These are phyloP conservation scores for Clanis bilineata DNA, from an alignment of 2,888 invertebrate species.

Conservation along the genomic window DNA sequence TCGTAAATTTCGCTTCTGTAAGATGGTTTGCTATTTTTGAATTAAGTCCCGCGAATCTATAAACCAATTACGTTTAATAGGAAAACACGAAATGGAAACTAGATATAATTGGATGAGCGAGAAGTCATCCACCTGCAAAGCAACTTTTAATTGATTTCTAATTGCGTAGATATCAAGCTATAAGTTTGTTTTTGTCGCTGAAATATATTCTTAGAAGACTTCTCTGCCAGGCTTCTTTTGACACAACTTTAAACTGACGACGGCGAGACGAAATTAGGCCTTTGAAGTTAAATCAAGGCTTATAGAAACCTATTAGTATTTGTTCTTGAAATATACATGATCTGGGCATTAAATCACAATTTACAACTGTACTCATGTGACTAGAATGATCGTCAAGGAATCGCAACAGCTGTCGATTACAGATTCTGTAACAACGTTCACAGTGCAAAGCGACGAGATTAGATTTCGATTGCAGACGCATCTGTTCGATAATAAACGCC, in stretches of 20 bases:
- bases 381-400: conserved; percentile 28
- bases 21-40: neutral
- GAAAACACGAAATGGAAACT: neutral
- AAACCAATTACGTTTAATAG: neutral
- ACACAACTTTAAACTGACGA: neutral
- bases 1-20: neutral
- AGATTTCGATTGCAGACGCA: conserved; percentile 67
- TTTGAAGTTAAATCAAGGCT: neutral
- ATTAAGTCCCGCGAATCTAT: neutral
- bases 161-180: conserved; percentile 7
- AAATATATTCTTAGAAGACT: conserved; percentile 1
- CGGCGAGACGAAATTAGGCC: neutral
- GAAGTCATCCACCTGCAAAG: conserved; percentile 5
- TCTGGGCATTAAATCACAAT: neutral
- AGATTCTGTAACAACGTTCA: conserved; percentile 46
- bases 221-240: neutral
- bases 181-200: neutral
- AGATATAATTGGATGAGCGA: neutral
- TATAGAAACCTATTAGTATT: neutral
- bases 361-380: neutral
- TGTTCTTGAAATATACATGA: neutral
- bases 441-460: conserved; percentile 53
- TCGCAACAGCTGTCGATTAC: conserved; percentile 57
- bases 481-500: conserved; percentile 61
- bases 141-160: conserved; percentile 10